A percentile compares a stretch with the other conserved stretches of the same genome.
Evolutionary conservation across 2,888 invertebrate species (phyloP).

Genomic region (Cenopis cana): DNA sequence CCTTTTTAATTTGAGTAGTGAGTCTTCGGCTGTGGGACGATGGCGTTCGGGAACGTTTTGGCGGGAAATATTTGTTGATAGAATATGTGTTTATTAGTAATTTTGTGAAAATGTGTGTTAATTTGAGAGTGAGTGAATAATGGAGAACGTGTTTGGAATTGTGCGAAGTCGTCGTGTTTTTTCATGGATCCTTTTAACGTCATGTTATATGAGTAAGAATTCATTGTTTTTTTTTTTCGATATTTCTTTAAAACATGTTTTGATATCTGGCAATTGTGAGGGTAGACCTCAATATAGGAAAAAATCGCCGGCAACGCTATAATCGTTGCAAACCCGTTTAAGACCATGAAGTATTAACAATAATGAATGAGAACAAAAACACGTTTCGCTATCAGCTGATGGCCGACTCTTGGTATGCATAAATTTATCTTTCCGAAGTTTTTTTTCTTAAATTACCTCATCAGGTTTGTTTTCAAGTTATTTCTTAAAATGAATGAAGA

Average conservation of each 20-base stretch:
- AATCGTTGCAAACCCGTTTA: conserved; percentile 32
- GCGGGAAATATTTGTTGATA: conserved; percentile 64
- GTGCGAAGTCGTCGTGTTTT: conserved; percentile 52
- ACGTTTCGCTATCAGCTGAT: conserved; percentile 78
- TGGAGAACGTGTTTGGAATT: conserved; percentile 58
- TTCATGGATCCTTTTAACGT: conserved; percentile 67
- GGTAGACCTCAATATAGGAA: conserved; percentile 1
- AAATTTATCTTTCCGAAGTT: conserved; percentile 53
- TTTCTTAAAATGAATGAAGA: background rate
- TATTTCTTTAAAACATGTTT: background rate
- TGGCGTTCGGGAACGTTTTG: conserved; percentile 65
- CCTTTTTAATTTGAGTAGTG: conserved; percentile 62
- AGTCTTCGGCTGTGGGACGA: conserved; percentile 62
- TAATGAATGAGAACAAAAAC: conserved; percentile 70
- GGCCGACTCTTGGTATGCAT: conserved; percentile 65
- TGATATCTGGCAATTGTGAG: background rate
- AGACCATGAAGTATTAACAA: conserved; percentile 39
- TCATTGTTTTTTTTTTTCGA: conserved; percentile 41
- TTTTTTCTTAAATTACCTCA: conserved; percentile 67
- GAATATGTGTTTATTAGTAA: conserved; percentile 12
- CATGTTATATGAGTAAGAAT: conserved; percentile 76
- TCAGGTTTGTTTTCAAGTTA: conserved; percentile 50
- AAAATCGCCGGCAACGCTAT: conserved; percentile 26
- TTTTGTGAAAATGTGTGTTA: conserved; percentile 49
- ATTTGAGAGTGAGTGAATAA: conserved; percentile 55